Conservation (phyloP, 2,113 vertebrate genomes). For the Patagioenas fasciata region DNA sequence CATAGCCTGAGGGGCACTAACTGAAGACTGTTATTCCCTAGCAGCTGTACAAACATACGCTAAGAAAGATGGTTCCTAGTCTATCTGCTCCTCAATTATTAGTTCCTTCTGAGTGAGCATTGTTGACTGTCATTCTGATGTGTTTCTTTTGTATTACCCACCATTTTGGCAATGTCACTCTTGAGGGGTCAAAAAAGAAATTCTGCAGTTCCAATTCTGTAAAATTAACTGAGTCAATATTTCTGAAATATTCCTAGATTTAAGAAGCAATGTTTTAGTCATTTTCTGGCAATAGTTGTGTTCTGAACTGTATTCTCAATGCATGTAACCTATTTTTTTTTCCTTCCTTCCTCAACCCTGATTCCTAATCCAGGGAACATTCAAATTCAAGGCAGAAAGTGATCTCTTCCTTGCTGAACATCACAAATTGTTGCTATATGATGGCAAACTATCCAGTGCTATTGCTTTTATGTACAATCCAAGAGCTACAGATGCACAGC, state of each 20-base stretch:
- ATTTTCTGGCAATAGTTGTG: background rate
- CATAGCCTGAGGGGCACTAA: background rate
- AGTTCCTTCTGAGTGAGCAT: slow-evolving; percentile 36
- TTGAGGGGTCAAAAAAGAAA: background rate
- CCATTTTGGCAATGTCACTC: background rate
- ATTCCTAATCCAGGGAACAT: slow-evolving; percentile 82
- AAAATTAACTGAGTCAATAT: background rate
- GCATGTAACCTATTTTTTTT: background rate
- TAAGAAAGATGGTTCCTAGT: slow-evolving; percentile 19
- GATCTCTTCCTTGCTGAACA: slow-evolving; percentile 95
- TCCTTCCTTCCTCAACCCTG: background rate
- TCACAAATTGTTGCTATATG: slow-evolving; percentile 92
- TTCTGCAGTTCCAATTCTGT: background rate
- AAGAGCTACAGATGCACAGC: slow-evolving; percentile 95
- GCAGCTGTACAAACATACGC: slow-evolving; percentile 20
- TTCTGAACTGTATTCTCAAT: background rate
- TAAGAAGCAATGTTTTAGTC: background rate
- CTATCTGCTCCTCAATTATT: slow-evolving; percentile 20
- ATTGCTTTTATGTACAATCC: slow-evolving; percentile 97
- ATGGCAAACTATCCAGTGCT: slow-evolving; percentile 89
- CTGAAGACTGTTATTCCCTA: background rate
- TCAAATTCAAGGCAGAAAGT: slow-evolving; percentile 97
- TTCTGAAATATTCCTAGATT: background rate
- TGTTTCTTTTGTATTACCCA: background rate
- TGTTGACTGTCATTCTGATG: slow-evolving; percentile 17